Conservation (phyloP, 2,113 vertebrate genomes). For the Spermophilus dauricus region DNA sequence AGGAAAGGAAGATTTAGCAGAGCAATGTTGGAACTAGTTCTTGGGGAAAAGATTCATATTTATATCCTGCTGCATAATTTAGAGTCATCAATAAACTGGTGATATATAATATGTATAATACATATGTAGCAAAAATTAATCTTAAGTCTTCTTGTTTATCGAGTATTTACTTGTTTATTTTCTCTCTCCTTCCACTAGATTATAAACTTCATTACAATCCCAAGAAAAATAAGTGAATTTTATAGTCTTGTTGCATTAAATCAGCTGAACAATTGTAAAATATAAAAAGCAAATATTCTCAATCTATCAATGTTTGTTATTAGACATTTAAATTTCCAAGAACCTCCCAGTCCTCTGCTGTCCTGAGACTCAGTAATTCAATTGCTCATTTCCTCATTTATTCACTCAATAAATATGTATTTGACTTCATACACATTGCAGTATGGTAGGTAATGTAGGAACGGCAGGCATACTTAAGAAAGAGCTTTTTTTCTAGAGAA, state of each 20-base stretch:
- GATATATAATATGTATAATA: slow-evolving; percentile 38
- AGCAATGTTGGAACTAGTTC: neutral
- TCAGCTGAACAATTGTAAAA: slow-evolving; percentile 68
- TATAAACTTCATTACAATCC: slow-evolving; percentile 68
- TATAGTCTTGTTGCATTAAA: slow-evolving; percentile 67
- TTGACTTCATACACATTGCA: slow-evolving; percentile 1
- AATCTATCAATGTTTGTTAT: slow-evolving; percentile 63
- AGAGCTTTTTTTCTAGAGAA: neutral
- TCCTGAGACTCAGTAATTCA: slow-evolving; percentile 54
- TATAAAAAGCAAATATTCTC: slow-evolving; percentile 64
- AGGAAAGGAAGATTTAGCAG: slow-evolving; percentile 43
- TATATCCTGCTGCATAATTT: slow-evolving; percentile 65
- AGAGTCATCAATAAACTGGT: slow-evolving; percentile 65
- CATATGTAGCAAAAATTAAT: slow-evolving; percentile 56
- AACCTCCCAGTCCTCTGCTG: neutral
- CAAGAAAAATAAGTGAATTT: slow-evolving; percentile 65
- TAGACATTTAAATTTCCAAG: slow-evolving; percentile 66
- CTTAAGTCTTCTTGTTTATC: slow-evolving; percentile 71
- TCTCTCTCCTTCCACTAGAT: slow-evolving; percentile 13
- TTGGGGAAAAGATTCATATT: slow-evolving; percentile 56
- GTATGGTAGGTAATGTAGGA: neutral
- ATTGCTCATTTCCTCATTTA: slow-evolving; percentile 4
- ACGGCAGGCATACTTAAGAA: neutral
- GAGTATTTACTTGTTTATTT: slow-evolving; percentile 62
- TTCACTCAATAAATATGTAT: slow-evolving; percentile 43